Evolutionary conservation across 2,113 vertebrate genomes (phyloP).

Genomic region (Naja naja): DNA sequence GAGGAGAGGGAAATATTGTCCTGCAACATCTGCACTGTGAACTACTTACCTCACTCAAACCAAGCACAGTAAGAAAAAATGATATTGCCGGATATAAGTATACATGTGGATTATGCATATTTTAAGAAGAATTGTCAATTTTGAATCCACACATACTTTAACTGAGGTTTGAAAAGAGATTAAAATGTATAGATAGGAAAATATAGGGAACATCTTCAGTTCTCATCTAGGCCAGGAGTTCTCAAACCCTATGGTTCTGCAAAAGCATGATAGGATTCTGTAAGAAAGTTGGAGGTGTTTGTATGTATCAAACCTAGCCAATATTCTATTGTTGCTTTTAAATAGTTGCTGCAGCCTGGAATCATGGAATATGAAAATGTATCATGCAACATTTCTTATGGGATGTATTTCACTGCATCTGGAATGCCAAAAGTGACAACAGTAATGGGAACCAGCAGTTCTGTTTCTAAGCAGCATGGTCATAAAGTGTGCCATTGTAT

Average conservation of each 20-base stretch:
- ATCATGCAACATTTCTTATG: neutral
- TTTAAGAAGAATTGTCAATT: neutral
- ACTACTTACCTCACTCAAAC: neutral
- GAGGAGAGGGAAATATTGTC: neutral
- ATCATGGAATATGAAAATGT: neutral
- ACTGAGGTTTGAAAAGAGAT: neutral
- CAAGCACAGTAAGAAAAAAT: neutral
- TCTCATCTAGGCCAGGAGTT: neutral
- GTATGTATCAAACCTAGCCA: neutral
- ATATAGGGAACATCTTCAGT: neutral
- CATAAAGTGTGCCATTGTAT: neutral
- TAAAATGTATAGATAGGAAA: neutral
- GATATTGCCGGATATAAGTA: neutral
- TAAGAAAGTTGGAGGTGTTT: neutral
- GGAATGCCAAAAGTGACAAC: neutral
- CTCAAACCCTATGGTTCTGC: neutral
- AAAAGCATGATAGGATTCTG: neutral
- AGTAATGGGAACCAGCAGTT: neutral
- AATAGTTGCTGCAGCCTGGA: neutral
- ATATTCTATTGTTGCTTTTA: neutral
- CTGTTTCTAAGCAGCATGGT: neutral
- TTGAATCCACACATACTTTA: neutral
- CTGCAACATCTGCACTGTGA: neutral
- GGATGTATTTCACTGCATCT: neutral
- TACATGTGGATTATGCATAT: neutral